Evolutionary conservation across 2,888 invertebrate genomes (phyloP).

Genomic region (Phymatocera aterrima): DNA sequence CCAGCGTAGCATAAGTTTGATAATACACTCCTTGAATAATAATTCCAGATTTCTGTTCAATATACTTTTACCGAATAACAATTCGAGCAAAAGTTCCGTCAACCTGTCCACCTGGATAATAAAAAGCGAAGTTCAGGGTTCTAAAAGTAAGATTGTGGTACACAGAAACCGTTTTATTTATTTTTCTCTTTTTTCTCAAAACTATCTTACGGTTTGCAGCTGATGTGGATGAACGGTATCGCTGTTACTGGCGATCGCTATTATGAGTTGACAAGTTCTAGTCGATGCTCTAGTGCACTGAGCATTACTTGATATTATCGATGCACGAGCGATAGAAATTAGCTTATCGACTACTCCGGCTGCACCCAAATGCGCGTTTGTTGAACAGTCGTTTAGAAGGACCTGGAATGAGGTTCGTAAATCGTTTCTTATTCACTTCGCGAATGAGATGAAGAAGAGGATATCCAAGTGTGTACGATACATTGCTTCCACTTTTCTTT

Average conservation of each 20-base stretch:
- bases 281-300: constrained; percentile 71
- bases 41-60: constrained; percentile 69
- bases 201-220: constrained; percentile 66
- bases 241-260: constrained; percentile 71
- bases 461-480: no score
- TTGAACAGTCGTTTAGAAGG: constrained; percentile 70
- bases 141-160: no score
- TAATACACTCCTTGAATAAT: constrained; percentile 69
- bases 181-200: no score
- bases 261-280: constrained; percentile 71
- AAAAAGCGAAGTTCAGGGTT: not conserved
- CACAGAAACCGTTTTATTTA: no score
- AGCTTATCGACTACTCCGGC: constrained; percentile 71
- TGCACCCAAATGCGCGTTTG: constrained; percentile 68
- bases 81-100: constrained; percentile 69
- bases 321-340: constrained; percentile 70
- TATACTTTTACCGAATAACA: constrained; percentile 69
- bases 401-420: constrained; percentile 58
- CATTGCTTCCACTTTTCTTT: no score
- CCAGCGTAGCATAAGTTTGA: constrained; percentile 72
- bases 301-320: constrained; percentile 72
- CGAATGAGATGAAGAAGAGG: no score
- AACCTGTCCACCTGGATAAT: constrained; percentile 68
- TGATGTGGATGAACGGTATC: constrained; percentile 71
- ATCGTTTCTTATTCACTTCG: not conserved